Conservation (phyloP, 2,113 vertebrate genomes). For the Pleuronectes platessa region DNA sequence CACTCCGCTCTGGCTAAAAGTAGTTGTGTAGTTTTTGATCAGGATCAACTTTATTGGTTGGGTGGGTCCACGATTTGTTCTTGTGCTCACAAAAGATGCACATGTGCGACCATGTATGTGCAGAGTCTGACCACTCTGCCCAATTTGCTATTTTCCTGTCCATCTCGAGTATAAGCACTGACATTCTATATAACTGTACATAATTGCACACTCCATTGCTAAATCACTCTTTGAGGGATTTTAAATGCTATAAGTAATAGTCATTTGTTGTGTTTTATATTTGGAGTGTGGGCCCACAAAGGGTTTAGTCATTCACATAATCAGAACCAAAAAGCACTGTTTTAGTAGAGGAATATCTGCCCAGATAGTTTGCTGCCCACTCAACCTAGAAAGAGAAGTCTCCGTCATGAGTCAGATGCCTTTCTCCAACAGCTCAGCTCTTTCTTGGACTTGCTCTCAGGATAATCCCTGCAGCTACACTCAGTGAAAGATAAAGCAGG, state of each 20-base stretch:
- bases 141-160: no score
- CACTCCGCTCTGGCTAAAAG: no score
- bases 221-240: not conserved
- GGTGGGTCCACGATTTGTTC: no score
- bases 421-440: conserved; percentile 1
- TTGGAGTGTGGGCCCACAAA: not conserved
- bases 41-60: no score
- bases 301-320: not conserved
- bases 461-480: conserved; percentile 15
- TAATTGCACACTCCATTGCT: no score
- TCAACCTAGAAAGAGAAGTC: not conserved
- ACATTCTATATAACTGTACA: no score
- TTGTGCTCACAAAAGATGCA: no score
- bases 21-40: no score
- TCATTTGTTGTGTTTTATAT: not conserved
- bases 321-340: not conserved
- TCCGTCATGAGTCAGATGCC: not conserved
- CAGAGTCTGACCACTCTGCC: no score
- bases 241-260: not conserved
- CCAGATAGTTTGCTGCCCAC: not conserved
- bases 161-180: no score
- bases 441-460: conserved; percentile 11
- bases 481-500: conserved; percentile 49
- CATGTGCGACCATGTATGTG: no score
- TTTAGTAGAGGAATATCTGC: not conserved